Percentiles rank a stretch among this genome's conserved stretches.
Conservation (phyloP, 2,888 invertebrate species). For the Phortica okadai region DNA sequence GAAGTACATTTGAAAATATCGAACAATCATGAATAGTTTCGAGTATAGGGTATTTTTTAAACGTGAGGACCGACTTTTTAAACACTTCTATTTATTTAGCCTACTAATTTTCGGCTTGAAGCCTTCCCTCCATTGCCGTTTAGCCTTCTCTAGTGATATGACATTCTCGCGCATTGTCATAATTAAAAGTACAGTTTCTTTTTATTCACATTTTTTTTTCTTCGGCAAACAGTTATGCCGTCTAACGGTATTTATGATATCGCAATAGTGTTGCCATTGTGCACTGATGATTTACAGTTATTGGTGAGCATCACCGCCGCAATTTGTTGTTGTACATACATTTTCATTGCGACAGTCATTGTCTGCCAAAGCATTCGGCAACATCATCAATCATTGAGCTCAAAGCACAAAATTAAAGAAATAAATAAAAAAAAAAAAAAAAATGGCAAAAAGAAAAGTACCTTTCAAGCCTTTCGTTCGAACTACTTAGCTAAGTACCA, state of each 20-base stretch:
- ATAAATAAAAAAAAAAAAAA: not conserved
- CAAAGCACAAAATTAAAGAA: not conserved
- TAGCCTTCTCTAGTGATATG: constrained; percentile 14
- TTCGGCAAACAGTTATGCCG: not conserved
- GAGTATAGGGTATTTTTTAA: too few relatives aligned
- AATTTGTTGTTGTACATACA: not conserved
- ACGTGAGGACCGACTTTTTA: too few relatives aligned
- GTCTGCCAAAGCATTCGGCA: constrained; percentile 28
- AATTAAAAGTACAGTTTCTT: constrained; percentile 57
- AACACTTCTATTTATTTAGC: too few relatives aligned
- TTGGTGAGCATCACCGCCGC: constrained; percentile 22
- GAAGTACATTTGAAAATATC: too few relatives aligned
- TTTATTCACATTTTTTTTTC: constrained; percentile 1
- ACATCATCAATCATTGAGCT: constrained; percentile 41
- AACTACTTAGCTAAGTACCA: constrained; percentile 9
- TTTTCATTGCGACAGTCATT: not conserved
- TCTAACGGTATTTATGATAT: constrained; percentile 17
- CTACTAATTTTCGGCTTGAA: constrained; percentile 5
- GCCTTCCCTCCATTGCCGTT: constrained; percentile 22
- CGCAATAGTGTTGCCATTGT: constrained; percentile 14
- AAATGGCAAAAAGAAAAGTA: not conserved
- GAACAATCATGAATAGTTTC: too few relatives aligned
- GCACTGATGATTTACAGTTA: constrained; percentile 27
- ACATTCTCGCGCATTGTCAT: constrained; percentile 48
- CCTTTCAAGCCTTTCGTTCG: constrained; percentile 23